Percentiles rank a stretch among this genome's conserved stretches.
These are phyloP conservation scores for Sus cebifrons DNA, from an alignment of 2,797 vertebrate genomes.

Conservation along the genomic window DNA sequence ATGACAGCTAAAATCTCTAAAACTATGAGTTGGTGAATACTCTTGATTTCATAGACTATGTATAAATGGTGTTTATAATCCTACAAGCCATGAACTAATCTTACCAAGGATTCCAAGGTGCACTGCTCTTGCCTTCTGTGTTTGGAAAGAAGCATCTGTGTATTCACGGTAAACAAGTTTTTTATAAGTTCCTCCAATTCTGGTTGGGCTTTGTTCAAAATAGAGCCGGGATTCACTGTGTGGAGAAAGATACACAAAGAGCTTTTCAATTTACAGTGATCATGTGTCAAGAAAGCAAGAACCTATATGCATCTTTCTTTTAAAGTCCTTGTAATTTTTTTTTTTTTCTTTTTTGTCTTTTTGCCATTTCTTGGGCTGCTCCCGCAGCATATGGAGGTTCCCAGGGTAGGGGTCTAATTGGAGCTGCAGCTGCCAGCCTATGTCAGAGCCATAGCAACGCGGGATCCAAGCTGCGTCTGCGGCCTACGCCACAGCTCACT, in stretches of 20 bases:
- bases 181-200: slow-evolving; percentile 96
- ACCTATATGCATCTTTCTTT: not conserved
- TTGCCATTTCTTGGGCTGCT: no score
- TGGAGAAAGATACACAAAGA: slow-evolving; percentile 64
- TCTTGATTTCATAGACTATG: not conserved
- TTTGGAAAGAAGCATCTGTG: slow-evolving; percentile 93
- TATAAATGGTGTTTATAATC: not conserved
- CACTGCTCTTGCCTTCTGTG: slow-evolving; percentile 90
- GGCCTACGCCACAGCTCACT: no score
- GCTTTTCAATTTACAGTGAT: not conserved
- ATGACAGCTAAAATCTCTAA: not conserved
- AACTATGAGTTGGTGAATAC: not conserved
- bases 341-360: no score
- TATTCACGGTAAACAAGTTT: slow-evolving; percentile 95
- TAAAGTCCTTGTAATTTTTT: not conserved
- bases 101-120: slow-evolving; percentile 95
- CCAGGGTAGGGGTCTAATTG: no score
- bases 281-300: slow-evolving; percentile 38
- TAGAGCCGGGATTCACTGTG: slow-evolving; percentile 92
- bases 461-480: no score
- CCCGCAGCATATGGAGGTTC: no score
- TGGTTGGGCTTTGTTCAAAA: slow-evolving; percentile 91
- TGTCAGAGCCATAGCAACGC: no score
- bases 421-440: no score
- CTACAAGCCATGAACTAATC: not conserved